Evolutionary conservation across 37 sponge, comb jelly and placozoan genomes (phyloP).

Genomic region (Spongia lamella): DNA sequence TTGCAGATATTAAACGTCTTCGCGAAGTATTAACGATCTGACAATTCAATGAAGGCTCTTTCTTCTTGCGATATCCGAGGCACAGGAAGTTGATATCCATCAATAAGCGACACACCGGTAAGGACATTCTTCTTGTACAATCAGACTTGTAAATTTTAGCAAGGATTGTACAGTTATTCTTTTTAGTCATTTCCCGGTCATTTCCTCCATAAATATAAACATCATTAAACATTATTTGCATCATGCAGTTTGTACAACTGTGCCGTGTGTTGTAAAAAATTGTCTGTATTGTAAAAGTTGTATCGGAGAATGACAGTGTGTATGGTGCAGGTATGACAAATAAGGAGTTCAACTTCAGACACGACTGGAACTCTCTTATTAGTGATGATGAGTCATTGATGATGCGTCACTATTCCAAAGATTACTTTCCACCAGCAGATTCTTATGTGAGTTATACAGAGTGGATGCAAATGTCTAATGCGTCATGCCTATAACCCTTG

Average conservation of each 20-base stretch:
- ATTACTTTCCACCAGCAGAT: slow-evolving; percentile 93
- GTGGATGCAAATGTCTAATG: no score
- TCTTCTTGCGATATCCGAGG: slow-evolving; percentile 83
- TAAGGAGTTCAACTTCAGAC: slow-evolving; percentile 90
- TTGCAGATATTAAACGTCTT: slow-evolving; percentile 70
- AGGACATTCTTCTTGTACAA: not conserved
- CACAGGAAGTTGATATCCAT: slow-evolving; percentile 89
- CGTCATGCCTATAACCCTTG: no score
- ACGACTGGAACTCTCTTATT: slow-evolving; percentile 95
- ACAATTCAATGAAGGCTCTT: slow-evolving; percentile 59
- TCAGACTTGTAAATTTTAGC: no score
- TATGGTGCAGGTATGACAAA: slow-evolving; percentile 66
- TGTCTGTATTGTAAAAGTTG: no score
- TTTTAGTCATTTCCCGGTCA: no score
- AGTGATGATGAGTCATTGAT: slow-evolving; percentile 78
- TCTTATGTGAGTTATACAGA: slow-evolving; percentile 67
- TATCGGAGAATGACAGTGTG: no score
- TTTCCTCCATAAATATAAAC: no score
- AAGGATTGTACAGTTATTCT: no score
- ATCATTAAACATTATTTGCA: no score
- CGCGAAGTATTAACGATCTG: not conserved
- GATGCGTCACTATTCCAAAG: slow-evolving; percentile 80
- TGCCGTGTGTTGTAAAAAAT: no score
- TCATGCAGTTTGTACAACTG: no score
- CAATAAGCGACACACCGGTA: slow-evolving; percentile 92